Conservation (phyloP, 2,113 vertebrate species). For the Chascanopsetta lugubris region DNA sequence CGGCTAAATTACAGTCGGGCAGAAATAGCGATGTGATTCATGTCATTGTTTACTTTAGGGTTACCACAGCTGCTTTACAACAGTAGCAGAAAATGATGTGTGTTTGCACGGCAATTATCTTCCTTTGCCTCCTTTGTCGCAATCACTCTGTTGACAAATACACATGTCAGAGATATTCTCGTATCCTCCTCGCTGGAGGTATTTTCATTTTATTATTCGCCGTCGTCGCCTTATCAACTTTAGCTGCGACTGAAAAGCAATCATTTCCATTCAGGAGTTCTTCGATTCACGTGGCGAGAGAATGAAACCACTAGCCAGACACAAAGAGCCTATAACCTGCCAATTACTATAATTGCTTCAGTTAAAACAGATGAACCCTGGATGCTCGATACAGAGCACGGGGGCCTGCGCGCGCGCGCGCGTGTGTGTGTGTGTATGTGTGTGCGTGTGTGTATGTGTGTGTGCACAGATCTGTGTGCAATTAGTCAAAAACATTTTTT, state of each 20-base stretch:
- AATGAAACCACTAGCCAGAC: conserved; percentile 8
- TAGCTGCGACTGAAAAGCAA: background rate
- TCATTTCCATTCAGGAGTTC: background rate
- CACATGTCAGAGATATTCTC: background rate
- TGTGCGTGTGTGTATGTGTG: background rate
- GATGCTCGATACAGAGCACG: background rate
- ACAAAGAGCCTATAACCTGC: conserved; percentile 23
- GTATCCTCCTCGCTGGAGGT: background rate
- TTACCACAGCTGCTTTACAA: conserved; percentile 34
- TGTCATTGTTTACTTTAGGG: conserved; percentile 56
- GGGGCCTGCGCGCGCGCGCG: conserved; percentile 2
- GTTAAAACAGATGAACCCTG: conserved; percentile 14
- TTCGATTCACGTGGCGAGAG: conserved; percentile 1
- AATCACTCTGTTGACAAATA: conserved; percentile 27
- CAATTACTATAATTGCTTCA: conserved; percentile 52
- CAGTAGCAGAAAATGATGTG: conserved; percentile 43
- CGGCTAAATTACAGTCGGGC: conserved; percentile 41
- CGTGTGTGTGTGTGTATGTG: background rate
- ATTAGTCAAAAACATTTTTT: background rate
- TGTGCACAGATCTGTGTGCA: conserved; percentile 9
- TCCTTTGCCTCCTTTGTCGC: conserved; percentile 34
- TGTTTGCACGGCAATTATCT: conserved; percentile 49
- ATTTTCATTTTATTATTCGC: conserved; percentile 5
- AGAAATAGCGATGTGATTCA: conserved; percentile 52
- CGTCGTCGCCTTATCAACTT: no score